Conservation (phyloP, 2,797 vertebrate genomes). For the Siniperca obscura region DNA sequence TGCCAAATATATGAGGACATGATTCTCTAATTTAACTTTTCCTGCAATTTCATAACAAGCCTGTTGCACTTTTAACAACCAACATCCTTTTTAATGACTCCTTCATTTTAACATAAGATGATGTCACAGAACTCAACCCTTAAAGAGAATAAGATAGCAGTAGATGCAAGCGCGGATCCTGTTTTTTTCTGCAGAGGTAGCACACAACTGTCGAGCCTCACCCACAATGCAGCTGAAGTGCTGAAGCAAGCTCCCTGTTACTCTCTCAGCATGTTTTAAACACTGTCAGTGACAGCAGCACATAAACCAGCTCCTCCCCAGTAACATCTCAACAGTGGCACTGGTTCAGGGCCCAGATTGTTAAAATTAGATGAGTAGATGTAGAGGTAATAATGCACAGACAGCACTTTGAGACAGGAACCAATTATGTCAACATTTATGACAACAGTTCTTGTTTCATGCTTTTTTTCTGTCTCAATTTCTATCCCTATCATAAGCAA, state of each 20-base stretch:
- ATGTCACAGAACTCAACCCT: conserved; percentile 46
- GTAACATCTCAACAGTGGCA: conserved; percentile 28
- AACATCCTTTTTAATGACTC: neutral
- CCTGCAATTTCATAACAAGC: neutral
- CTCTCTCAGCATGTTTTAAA: conserved; percentile 43
- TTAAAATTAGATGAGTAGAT: conserved; percentile 20
- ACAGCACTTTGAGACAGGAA: conserved; percentile 20
- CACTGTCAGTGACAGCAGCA: conserved; percentile 43
- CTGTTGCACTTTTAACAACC: neutral
- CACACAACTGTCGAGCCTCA: conserved; percentile 50
- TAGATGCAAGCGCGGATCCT: conserved; percentile 44
- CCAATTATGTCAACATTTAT: conserved; percentile 15
- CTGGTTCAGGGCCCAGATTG: conserved; percentile 33
- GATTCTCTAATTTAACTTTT: neutral
- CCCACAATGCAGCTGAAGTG: conserved; percentile 56
- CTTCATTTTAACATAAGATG: conserved; percentile 8
- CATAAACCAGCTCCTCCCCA: conserved; percentile 37
- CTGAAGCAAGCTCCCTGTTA: conserved; percentile 65
- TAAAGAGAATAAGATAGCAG: conserved; percentile 52
- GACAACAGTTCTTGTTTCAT: neutral
- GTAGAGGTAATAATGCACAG: conserved; percentile 20
- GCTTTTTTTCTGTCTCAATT: neutral
- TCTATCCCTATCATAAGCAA: neutral
- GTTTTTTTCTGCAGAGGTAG: conserved; percentile 69
- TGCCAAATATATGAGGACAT: neutral